Conservation (phyloP, 2,797 vertebrate genomes). For the Pagetopsis macropterus region DNA sequence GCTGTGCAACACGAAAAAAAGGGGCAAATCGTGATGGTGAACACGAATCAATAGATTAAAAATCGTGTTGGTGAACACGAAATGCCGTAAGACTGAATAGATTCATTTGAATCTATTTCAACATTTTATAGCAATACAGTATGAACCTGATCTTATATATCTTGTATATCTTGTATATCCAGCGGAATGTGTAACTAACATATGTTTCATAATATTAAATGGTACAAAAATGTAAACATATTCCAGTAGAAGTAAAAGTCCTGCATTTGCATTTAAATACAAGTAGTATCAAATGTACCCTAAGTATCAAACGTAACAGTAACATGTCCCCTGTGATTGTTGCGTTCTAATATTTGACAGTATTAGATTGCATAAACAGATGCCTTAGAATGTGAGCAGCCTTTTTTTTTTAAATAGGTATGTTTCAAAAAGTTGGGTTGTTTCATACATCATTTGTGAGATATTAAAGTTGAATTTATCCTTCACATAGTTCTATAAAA, state of each 20-base stretch:
- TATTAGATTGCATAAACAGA: background rate
- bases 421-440: no score
- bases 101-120: constrained; percentile 1
- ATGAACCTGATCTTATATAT: background rate
- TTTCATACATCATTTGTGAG: background rate
- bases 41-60: no score
- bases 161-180: no score
- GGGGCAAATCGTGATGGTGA: no score
- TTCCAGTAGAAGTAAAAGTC: no score
- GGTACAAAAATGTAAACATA: no score
- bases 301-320: background rate
- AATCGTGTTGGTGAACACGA: no score
- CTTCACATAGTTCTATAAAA: background rate
- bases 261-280: background rate
- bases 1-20: no score
- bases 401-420: background rate
- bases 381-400: background rate
- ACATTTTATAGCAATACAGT: background rate
- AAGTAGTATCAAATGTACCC: background rate
- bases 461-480: background rate
- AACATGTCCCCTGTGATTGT: background rate
- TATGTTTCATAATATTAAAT: no score
- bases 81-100: no score
- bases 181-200: background rate
- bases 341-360: background rate